Percentiles rank a stretch among this genome's conserved stretches.
These are phyloP conservation scores for Malurus splendens DNA, from an alignment of 2,797 vertebrate genomes.

Conservation along the genomic window DNA sequence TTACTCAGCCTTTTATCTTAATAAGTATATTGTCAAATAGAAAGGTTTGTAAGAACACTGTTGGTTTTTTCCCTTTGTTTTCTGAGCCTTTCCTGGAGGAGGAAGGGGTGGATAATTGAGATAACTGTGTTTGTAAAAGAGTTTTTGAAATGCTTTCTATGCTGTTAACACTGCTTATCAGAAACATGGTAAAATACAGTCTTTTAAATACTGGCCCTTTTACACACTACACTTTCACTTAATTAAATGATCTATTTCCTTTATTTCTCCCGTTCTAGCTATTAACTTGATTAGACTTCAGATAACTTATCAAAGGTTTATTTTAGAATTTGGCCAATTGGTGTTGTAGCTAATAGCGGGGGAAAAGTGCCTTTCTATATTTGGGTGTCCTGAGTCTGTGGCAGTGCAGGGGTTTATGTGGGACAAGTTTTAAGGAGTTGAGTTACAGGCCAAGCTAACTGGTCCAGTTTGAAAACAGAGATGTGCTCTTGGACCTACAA, in stretches of 20 bases:
- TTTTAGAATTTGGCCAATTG: background rate
- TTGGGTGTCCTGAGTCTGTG: rapidly evolving
- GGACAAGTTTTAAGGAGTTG: background rate
- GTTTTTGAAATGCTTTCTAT: background rate
- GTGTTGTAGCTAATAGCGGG: background rate
- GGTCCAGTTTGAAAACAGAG: background rate
- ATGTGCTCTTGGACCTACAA: background rate
- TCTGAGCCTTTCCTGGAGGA: background rate
- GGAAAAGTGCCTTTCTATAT: background rate
- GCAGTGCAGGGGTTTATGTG: rapidly evolving
- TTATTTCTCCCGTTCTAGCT: background rate
- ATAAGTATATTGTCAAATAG: background rate
- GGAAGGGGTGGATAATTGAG: background rate
- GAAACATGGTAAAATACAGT: background rate
- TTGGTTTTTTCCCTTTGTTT: background rate
- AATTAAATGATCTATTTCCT: background rate
- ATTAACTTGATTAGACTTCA: background rate
- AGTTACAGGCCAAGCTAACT: background rate
- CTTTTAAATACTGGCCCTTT: background rate
- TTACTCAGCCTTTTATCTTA: background rate
- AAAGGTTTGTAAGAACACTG: background rate
- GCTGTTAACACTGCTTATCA: background rate
- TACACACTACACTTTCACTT: background rate
- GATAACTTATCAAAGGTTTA: background rate
- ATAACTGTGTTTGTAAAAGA: background rate